Conservation (phyloP, 2,113 vertebrate species). For the Ochotona princeps region DNA sequence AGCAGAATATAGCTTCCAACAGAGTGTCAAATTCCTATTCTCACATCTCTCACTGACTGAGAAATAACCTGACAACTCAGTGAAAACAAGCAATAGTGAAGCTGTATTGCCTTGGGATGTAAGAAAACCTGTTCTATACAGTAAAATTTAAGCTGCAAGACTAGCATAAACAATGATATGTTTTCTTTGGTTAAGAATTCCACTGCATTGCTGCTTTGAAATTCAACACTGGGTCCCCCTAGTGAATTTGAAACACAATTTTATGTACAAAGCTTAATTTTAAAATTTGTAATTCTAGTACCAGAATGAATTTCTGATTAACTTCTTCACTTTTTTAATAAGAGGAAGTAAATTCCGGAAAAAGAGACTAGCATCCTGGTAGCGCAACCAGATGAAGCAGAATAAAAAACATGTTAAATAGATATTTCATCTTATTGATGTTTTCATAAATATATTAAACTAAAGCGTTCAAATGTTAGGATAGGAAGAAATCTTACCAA, state of each 20-base stretch:
- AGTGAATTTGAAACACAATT: constrained; percentile 75
- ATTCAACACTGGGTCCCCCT: constrained; percentile 74
- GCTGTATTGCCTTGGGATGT: background rate
- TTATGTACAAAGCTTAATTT: constrained; percentile 67
- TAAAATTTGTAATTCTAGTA: constrained; percentile 36
- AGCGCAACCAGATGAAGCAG: background rate
- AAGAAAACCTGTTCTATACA: background rate
- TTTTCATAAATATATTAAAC: background rate
- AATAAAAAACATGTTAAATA: background rate
- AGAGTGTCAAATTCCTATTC: background rate
- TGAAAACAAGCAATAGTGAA: background rate
- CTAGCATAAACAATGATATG: background rate
- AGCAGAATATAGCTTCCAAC: background rate
- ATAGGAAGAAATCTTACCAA: background rate
- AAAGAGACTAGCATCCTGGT: background rate
- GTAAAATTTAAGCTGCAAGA: background rate
- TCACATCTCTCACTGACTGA: background rate
- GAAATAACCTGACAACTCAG: background rate
- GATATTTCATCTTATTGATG: background rate
- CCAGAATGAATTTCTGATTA: constrained; percentile 41
- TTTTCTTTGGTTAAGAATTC: constrained; percentile 51
- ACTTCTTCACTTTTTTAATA: background rate
- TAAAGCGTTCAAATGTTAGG: background rate
- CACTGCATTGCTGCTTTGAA: constrained; percentile 59
- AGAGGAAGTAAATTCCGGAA: background rate